Base-by-base conservation (phyloP, 1,140 invertebrate species). In the Drosophila rhopaloa region DNA sequence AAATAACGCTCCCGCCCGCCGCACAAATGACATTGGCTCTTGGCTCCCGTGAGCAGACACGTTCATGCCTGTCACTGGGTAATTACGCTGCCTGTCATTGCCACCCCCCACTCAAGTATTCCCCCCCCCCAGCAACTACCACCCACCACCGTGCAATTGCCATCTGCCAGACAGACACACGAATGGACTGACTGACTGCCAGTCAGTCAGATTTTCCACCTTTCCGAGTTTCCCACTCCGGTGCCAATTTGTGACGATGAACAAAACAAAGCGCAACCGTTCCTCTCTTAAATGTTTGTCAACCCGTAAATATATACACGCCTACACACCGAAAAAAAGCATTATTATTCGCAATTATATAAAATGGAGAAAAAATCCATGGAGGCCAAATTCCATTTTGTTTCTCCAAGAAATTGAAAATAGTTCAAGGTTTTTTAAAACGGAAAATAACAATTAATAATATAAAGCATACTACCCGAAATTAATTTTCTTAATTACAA, bases 201-300 rank as follows among this genome's bases (percentile, higher is more conserved):
- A 43, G 62, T 57, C 62, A 70, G 68, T 70, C 54, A 53, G 68
- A 71, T 75, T 76, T 58, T 44, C 51, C 73, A 53, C 73, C 60
- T 74, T 57, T 65, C 43, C 29, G 19, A 48, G 24, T 43, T 46
- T 47, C 56, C 43, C 58, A 43, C 68, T 38, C 59, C 44, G 24
- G 13, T 35, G 63, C 37, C 67, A 76, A 81, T 68, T 75, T 77
- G 81, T 62, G 82, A 61, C 72, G 66, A 79, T 79, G 80, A 62
- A 55, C 67, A 68, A 77, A 77, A 57, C 74, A 85, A 84, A 85
- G 81, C 78, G 81, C 81, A 88, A 79, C 54, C 68, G 51, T 76
- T 89, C 73, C 76, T 77, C 84, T 63, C 76, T 84, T 84, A 81
- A 89, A 84, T 89, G 65, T 76, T 89, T 89, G 85, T 90, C 85